Conservation (phyloP, 2,113 vertebrate genomes). For the Neolamprologus fasciatus region DNA sequence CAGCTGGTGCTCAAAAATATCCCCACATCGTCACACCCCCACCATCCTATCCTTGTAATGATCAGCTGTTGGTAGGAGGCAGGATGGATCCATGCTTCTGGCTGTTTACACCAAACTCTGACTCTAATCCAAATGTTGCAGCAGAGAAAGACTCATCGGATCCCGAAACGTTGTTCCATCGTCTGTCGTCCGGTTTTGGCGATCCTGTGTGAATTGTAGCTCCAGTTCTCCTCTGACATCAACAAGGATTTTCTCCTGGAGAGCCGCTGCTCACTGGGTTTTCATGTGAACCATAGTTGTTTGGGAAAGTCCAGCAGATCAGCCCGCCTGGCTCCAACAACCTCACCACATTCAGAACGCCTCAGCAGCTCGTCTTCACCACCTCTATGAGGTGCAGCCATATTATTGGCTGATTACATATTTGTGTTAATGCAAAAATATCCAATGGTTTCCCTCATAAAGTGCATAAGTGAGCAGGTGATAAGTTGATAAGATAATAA, state of each 20-base stretch:
- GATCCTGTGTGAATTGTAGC: not conserved
- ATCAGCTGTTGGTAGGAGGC: not conserved
- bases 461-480: not conserved
- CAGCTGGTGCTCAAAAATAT: not conserved
- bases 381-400: fast-evolving
- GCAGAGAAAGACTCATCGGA: not conserved
- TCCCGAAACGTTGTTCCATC: not conserved
- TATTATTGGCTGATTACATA: fast-evolving
- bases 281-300: fast-evolving
- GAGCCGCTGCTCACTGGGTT: not conserved
- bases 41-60: not conserved
- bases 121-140: not conserved
- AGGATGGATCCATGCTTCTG: not conserved
- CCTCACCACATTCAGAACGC: fast-evolving
- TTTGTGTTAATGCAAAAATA: not conserved
- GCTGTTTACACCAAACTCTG: fast-evolving
- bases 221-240: not conserved
- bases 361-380: not conserved
- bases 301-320: not conserved
- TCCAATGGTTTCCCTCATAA: not conserved
- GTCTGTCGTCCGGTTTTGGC: not conserved
- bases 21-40: not conserved
- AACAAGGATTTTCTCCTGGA: not conserved
- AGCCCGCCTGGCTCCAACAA: not conserved
- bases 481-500: too few species aligned